A percentile compares a stretch with the other conserved stretches of the same genome.
These are phyloP conservation scores for Megalurothrips usitatus DNA, from an alignment of 2,888 invertebrate species.

Conservation along the genomic window DNA sequence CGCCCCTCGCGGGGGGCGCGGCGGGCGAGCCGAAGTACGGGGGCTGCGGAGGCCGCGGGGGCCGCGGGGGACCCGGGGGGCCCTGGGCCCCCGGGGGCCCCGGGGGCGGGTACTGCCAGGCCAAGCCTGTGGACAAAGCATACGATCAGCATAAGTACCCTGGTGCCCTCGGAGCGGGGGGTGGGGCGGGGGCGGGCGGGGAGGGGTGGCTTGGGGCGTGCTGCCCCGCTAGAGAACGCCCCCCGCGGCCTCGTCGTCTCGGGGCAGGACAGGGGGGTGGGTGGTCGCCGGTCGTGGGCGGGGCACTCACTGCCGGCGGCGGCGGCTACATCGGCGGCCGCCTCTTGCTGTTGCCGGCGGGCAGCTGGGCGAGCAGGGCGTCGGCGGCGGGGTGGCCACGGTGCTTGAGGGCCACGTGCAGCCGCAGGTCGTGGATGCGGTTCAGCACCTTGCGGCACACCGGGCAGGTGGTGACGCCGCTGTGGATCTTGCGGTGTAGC, in stretches of 20 bases:
- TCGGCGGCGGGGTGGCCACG: conserved; percentile 31
- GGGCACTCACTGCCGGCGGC: background rate
- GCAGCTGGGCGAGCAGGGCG: background rate
- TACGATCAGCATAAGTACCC: background rate
- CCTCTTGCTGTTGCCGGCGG: too few species aligned
- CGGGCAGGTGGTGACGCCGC: conserved; percentile 35
- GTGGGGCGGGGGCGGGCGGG: too few species aligned
- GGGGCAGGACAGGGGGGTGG: background rate
- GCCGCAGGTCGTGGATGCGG: conserved; percentile 35
- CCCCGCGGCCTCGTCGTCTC: too few species aligned
- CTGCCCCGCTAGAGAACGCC: too few species aligned
- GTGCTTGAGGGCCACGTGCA: conserved; percentile 35
- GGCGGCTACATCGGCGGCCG: background rate
- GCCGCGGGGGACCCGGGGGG: background rate
- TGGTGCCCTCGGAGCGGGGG: too few species aligned
- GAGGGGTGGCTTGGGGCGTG: too few species aligned
- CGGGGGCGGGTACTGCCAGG: conserved; percentile 11
- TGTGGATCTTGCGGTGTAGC: conserved; percentile 35
- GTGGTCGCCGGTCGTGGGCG: background rate
- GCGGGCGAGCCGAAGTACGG: background rate
- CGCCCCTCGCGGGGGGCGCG: background rate
- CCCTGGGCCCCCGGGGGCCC: background rate
- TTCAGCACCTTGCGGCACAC: conserved; percentile 35
- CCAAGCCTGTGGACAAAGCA: conserved; percentile 23
- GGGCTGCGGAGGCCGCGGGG: background rate